Percentiles rank a stretch among this genome's conserved stretches.
Conservation (phyloP, 2,888 invertebrate genomes). For the Drosophila mulleri region DNA sequence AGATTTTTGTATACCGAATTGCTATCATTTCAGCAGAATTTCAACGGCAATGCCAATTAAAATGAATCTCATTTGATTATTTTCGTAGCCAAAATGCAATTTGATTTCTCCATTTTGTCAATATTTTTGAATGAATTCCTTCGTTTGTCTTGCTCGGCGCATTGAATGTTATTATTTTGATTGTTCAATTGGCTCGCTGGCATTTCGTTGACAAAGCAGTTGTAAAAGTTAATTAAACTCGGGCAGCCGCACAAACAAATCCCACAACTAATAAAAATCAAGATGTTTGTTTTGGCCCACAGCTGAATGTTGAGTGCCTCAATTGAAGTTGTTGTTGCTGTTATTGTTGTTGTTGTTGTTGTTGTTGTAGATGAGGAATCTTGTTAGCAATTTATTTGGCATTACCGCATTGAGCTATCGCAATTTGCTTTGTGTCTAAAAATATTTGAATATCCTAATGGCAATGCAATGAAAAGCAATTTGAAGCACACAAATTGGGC, state of each 20-base stretch:
- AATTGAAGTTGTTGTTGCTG: neutral
- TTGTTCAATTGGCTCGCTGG: constrained; percentile 37
- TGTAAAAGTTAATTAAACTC: constrained; percentile 62
- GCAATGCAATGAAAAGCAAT: constrained; percentile 51
- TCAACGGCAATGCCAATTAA: constrained; percentile 13
- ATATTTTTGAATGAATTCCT: constrained; percentile 20
- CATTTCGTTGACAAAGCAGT: constrained; percentile 21
- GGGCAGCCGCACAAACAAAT: constrained; percentile 38
- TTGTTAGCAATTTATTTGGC: constrained; percentile 5
- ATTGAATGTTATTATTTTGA: constrained; percentile 8
- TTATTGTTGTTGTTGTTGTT: neutral
- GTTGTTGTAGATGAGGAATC: neutral
- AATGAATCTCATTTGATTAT: neutral
- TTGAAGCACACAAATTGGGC: constrained; percentile 24
- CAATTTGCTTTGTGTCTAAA: constrained; percentile 3
- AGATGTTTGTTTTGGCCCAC: constrained; percentile 18
- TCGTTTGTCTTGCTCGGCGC: constrained; percentile 1
- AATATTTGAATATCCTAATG: constrained; percentile 17
- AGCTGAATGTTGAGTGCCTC: constrained; percentile 3
- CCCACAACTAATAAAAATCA: constrained; percentile 61
- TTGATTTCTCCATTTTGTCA: constrained; percentile 19
- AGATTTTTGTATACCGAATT: neutral
- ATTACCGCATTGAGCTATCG: constrained; percentile 3
- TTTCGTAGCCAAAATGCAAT: constrained; percentile 13
- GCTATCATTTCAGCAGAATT: neutral